These are phyloP conservation scores for Pegoplata infirma DNA, from an alignment of 2,888 invertebrate species.

Conservation along the genomic window DNA sequence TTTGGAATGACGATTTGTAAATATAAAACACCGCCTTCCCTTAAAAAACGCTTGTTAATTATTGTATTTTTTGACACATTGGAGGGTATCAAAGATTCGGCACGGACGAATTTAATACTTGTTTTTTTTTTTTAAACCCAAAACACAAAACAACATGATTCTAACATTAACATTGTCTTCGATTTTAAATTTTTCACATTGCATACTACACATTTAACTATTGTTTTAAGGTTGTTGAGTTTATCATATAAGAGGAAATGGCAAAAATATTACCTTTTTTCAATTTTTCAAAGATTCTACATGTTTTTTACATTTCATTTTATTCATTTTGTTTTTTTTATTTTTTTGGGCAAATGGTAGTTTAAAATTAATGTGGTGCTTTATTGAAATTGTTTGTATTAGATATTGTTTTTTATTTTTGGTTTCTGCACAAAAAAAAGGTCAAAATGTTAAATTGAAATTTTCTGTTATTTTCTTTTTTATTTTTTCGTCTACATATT, in stretches of 20 bases:
- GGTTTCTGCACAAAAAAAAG: conserved; percentile 27
- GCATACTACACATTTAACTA: no score
- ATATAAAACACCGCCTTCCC: no score
- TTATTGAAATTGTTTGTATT: conserved; percentile 29
- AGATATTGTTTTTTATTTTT: background rate
- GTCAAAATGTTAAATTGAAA: conserved; percentile 47
- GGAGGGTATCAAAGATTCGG: no score
- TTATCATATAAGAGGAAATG: background rate
- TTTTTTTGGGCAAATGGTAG: background rate
- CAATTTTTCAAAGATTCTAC: background rate
- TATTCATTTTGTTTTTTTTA: conserved; percentile 11
- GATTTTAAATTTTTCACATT: no score
- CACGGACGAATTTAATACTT: no score
- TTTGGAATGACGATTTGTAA: no score
- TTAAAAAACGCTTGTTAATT: no score
- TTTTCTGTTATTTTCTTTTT: background rate
- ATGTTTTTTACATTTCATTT: no score
- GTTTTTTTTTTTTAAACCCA: background rate
- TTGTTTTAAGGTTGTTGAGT: no score
- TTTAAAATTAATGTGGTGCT: conserved; percentile 24
- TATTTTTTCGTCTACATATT: background rate
- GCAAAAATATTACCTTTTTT: background rate
- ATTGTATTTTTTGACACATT: no score
- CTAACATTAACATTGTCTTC: no score
- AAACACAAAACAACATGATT: background rate